Evolutionary conservation across 2,888 invertebrate genomes (phyloP), one percentile per base, ranked within the genome.

Genomic region (Spialia ferax): DNA sequence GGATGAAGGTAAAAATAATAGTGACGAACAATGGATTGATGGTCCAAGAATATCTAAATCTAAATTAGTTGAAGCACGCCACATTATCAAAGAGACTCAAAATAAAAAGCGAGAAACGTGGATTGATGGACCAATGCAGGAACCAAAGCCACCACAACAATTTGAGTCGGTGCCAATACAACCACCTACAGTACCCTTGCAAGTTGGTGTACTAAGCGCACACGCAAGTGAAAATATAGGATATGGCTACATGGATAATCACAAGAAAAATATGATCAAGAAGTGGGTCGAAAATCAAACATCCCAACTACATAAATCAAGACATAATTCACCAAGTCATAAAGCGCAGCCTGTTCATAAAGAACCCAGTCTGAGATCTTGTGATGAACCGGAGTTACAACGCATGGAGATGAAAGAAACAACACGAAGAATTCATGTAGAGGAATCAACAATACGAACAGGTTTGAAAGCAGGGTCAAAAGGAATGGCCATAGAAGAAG

Each of bases 11-110:
- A 93, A 92, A 80, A 89, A 76, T 73, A 90, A 81, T 20, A 97
- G 97, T 75, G 98, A 98, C 80, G 99, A 99, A 81, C 98, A 98
- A 82, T 99, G 99, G 99, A 97, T 99, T 71, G 99, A 99, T 88
- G 99, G 99, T 0, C 99, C 99, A 0, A 95, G 98, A 81, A 97
- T 98, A 77, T 97, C 97, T 0, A 96, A 96, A 80, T 97, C 96
- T 18, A 97, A 96, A 86, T 95, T 97, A 62, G 97, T 97, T 1
- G 97, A 97, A 86, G 97, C 97, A 0, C 92, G 97, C 56, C 97
- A 97, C 82, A 94, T 97, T 73, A 95, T 97, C 81, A 96, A 97
- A 78, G 97, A 97, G 87, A 95, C 96, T 0, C 96, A 97, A 83
- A 94, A 95, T 3, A 97, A 97, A 79, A 97, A 97, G 86, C 94